Evolutionary conservation across 2,797 vertebrate genomes (phyloP).

Genomic region (Acridotheres tristis): DNA sequence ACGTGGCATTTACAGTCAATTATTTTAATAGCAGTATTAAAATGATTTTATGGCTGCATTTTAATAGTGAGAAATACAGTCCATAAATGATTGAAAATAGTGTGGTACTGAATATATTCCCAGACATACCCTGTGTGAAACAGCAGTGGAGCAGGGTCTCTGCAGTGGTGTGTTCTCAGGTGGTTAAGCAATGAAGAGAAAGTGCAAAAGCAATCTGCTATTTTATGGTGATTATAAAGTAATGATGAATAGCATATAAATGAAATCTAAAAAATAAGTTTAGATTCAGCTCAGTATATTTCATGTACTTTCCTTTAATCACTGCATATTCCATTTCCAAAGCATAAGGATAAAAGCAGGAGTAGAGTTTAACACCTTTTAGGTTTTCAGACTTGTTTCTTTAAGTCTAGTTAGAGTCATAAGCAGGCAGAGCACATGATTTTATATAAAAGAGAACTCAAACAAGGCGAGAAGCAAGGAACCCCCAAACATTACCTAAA

Average conservation of each 20-base stretch:
- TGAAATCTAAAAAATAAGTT: conserved; percentile 7
- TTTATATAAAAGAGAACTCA: neutral
- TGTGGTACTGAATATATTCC: neutral
- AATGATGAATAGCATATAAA: neutral
- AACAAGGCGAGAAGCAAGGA: neutral
- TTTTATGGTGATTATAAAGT: neutral
- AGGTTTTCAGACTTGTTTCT: neutral
- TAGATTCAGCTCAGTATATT: neutral
- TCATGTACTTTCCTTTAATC: neutral
- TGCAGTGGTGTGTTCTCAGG: neutral
- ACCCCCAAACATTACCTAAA: neutral
- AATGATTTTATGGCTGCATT: neutral
- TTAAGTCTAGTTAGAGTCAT: neutral
- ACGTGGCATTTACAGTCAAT: neutral
- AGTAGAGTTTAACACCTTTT: neutral
- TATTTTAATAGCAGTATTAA: neutral
- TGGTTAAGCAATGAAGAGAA: neutral
- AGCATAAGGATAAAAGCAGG: neutral
- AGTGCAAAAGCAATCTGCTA: neutral
- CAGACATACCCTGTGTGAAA: neutral
- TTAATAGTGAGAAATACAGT: neutral
- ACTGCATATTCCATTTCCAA: neutral
- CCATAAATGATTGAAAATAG: neutral
- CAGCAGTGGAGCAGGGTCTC: neutral
- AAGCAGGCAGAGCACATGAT: neutral